Conservation (phyloP, 2,797 vertebrate genomes). For the Buceros bicornis region DNA sequence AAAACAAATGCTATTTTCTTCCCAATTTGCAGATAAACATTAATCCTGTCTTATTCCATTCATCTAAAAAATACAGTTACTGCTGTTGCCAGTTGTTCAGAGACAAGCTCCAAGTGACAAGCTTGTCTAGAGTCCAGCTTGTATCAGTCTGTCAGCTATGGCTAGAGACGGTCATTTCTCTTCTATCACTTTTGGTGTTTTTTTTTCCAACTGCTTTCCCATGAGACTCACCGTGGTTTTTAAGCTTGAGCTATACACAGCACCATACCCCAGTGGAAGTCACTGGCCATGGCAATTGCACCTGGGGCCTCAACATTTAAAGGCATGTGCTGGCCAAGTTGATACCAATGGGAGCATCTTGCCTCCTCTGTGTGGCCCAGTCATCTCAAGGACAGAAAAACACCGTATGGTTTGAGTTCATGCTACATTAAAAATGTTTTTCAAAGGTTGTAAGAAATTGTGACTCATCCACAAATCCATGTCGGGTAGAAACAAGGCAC, state of each 20-base stretch:
- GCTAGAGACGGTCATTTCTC: not conserved
- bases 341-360: rapidly evolving
- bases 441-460: not conserved
- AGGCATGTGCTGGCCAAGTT: not conserved
- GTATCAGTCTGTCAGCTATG: not conserved
- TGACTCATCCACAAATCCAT: not conserved
- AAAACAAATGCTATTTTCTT: not conserved
- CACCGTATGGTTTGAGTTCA: not conserved
- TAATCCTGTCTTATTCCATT: not conserved
- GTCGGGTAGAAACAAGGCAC: not conserved
- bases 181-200: not conserved
- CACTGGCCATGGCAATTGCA: not conserved
- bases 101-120: not conserved
- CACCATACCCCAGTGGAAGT: not conserved
- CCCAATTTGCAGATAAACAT: not conserved
- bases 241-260: not conserved
- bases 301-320: not conserved
- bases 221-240: rapidly evolving
- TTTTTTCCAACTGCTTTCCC: not conserved
- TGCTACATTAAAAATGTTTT: rapidly evolving
- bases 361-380: not conserved
- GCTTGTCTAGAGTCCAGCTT: not conserved
- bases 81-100: not conserved
- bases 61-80: not conserved
- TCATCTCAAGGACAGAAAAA: not conserved